Evolutionary conservation across 2,113 vertebrate genomes (phyloP).

Genomic region (Podocnemis expansa): DNA sequence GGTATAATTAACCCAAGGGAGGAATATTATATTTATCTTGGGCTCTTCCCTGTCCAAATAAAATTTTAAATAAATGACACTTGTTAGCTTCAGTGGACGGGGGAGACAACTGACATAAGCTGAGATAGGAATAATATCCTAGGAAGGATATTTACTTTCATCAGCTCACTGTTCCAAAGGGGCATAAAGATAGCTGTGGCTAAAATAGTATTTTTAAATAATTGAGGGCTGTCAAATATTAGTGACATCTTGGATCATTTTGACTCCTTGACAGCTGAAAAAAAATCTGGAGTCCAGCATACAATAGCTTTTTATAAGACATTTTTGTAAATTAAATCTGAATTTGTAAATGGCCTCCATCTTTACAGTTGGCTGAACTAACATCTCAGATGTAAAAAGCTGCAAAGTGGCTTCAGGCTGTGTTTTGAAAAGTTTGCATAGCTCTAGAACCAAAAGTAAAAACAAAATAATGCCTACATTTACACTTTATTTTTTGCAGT

Average conservation of each 20-base stretch:
- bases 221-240: neutral
- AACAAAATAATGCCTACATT: no score
- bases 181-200: neutral
- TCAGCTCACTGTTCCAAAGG: neutral
- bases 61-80: neutral
- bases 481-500: no score
- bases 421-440: no score
- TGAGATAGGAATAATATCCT: neutral
- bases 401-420: neutral
- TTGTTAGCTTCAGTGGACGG: neutral
- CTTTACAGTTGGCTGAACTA: neutral
- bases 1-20: neutral
- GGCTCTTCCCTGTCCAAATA: neutral
- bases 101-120: neutral
- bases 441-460: no score
- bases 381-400: neutral
- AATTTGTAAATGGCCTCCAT: neutral
- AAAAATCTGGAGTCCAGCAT: neutral
- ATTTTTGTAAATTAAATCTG: neutral
- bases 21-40: neutral
- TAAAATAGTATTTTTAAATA: neutral
- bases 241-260: neutral
- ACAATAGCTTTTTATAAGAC: neutral
- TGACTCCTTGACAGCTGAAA: neutral
- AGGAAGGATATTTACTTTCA: neutral